A percentile compares a stretch with the other conserved stretches of the same genome.
Evolutionary conservation across 2,797 vertebrate species (phyloP).

Genomic region (Orientallactaga sibirica): DNA sequence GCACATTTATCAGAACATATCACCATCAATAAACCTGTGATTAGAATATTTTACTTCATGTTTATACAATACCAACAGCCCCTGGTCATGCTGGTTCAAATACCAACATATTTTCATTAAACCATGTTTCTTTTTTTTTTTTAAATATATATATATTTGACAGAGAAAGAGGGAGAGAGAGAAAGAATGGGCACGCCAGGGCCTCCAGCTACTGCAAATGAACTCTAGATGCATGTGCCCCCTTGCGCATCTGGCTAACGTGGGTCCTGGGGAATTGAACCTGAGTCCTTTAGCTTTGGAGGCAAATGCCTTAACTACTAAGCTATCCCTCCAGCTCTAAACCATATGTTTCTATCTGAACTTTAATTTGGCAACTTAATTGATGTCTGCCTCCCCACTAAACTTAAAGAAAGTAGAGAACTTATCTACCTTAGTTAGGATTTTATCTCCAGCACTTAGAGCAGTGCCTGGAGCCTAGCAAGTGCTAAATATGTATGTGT

Average conservation of each 20-base stretch:
- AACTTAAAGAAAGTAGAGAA: not conserved
- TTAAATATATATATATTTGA: no score
- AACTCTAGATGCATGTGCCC: no score
- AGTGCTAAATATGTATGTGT: conserved; percentile 21
- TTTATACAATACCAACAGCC: not conserved
- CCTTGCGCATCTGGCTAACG: no score
- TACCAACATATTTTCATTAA: not conserved
- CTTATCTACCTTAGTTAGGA: not conserved
- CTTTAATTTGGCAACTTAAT: conserved; percentile 29
- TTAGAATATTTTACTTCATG: not conserved
- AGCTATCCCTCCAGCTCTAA: not conserved
- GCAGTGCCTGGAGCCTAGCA: not conserved
- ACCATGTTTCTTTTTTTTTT: not conserved
- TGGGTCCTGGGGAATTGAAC: no score
- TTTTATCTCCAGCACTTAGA: conserved; percentile 22
- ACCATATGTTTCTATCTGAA: not conserved
- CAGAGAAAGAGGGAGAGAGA: no score
- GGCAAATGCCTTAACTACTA: no score
- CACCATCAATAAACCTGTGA: not conserved
- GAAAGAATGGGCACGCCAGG: no score
- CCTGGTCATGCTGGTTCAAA: not conserved
- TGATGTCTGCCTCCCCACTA: not conserved
- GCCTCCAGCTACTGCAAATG: no score
- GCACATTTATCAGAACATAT: not conserved
- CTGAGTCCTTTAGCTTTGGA: no score